Evolutionary conservation across 2,888 invertebrate genomes (phyloP).

Genomic region (Scaptomyza cyrtandrae): DNA sequence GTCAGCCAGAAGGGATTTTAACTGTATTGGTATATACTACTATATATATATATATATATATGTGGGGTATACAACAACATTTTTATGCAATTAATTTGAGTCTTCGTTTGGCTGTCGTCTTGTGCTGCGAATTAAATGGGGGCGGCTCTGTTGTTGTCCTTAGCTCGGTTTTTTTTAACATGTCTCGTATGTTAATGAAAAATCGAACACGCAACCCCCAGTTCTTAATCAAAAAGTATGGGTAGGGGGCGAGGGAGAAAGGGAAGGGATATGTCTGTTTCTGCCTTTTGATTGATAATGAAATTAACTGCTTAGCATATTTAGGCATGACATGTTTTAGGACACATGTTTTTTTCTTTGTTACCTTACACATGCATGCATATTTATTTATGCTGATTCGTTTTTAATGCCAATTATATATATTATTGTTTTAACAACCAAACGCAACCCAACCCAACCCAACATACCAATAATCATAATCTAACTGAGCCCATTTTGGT

Average conservation of each 20-base stretch:
- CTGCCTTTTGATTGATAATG: constrained; percentile 72
- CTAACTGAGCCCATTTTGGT: constrained; percentile 32
- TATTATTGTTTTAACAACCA: constrained; percentile 23
- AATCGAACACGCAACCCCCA: constrained; percentile 72
- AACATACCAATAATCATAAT: constrained; percentile 68
- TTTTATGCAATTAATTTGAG: constrained; percentile 79
- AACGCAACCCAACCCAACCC: neutral
- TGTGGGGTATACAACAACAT: constrained; percentile 50
- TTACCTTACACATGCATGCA: constrained; percentile 15
- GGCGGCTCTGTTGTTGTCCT: constrained; percentile 14
- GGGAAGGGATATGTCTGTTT: constrained; percentile 14
- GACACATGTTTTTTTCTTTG: constrained; percentile 40
- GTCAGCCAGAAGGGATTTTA: constrained; percentile 60
- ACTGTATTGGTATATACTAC: constrained; percentile 16
- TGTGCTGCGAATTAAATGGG: constrained; percentile 20
- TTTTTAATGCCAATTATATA: constrained; percentile 76
- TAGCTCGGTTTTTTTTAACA: constrained; percentile 25
- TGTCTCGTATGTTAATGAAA: constrained; percentile 74
- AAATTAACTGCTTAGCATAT: constrained; percentile 77
- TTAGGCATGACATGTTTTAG: constrained; percentile 63
- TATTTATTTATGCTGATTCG: constrained; percentile 60
- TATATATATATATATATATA: neutral
- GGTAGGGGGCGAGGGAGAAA: neutral
- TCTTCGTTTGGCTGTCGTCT: constrained; percentile 54
- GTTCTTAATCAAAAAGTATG: neutral